These are phyloP conservation scores for Rallus limicola DNA, from an alignment of 2,113 vertebrate species.

Conservation along the genomic window DNA sequence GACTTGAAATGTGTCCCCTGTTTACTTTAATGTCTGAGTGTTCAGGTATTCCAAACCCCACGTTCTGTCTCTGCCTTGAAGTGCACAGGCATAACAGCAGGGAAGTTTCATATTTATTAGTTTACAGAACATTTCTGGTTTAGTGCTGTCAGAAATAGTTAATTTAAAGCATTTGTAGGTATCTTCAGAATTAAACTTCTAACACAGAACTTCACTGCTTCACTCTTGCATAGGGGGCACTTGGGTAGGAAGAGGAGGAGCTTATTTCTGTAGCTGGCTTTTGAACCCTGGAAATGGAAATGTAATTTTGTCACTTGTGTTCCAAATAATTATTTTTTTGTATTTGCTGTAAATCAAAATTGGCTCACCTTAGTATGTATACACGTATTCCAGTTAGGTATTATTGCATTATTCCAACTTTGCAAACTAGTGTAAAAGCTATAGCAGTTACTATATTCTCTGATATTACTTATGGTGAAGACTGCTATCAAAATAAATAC, in stretches of 20 bases:
- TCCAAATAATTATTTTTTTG: neutral
- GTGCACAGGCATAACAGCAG: neutral
- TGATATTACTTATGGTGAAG: neutral
- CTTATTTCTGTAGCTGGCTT: neutral
- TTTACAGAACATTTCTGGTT: neutral
- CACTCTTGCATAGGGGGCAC: neutral
- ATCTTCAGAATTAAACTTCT: neutral
- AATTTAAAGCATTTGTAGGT: neutral
- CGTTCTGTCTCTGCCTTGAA: neutral
- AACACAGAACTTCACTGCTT: neutral
- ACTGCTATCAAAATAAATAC: neutral
- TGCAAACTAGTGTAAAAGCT: neutral
- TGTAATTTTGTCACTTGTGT: neutral
- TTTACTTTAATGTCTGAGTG: constrained; percentile 7
- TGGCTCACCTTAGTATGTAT: neutral
- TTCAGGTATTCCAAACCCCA: neutral
- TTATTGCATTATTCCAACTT: neutral
- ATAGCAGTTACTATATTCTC: neutral
- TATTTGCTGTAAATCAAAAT: neutral
- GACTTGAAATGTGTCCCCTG: constrained; percentile 43
- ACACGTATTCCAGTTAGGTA: neutral
- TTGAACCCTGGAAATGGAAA: neutral
- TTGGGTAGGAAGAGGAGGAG: neutral
- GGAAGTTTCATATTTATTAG: neutral
- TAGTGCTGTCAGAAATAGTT: neutral